Percentiles rank a stretch among this genome's conserved stretches.
These are phyloP conservation scores for Colossoma macropomum DNA, from an alignment of 2,113 vertebrate genomes.

Conservation along the genomic window DNA sequence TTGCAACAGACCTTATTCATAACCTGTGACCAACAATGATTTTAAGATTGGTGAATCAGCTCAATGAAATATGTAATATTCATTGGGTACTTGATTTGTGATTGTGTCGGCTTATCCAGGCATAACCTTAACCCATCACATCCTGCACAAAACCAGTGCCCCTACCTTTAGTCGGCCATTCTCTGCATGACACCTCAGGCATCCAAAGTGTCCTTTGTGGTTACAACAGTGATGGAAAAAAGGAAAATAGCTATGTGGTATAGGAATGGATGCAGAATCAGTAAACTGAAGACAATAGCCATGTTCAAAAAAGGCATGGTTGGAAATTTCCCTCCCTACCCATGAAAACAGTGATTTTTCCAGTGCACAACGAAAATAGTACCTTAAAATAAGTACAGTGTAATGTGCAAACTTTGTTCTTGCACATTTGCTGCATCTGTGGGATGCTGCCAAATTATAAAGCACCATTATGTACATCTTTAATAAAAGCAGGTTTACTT, in stretches of 20 bases:
- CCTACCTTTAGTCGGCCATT: background rate
- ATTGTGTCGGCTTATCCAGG: no score
- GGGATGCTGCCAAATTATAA: constrained; percentile 60
- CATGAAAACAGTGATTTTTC: background rate
- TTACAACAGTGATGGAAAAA: background rate
- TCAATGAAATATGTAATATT: background rate
- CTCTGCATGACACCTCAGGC: no score
- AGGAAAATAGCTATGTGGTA: background rate
- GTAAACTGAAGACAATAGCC: background rate
- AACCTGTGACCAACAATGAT: background rate
- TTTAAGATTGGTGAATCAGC: background rate
- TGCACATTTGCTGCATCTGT: background rate
- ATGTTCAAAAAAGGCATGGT: background rate
- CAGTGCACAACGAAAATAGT: background rate
- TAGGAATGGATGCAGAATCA: background rate
- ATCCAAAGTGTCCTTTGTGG: background rate
- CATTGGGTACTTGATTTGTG: background rate
- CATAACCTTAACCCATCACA: no score
- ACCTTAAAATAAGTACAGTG: background rate
- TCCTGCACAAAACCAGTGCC: no score
- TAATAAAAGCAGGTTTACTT: constrained; percentile 53
- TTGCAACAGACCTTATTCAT: background rate
- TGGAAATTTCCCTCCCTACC: background rate
- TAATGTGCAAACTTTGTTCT: background rate
- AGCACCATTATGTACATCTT: constrained; percentile 70